These are phyloP conservation scores for Chrysemys picta DNA, from an alignment of 2,113 vertebrate species.

Conservation along the genomic window DNA sequence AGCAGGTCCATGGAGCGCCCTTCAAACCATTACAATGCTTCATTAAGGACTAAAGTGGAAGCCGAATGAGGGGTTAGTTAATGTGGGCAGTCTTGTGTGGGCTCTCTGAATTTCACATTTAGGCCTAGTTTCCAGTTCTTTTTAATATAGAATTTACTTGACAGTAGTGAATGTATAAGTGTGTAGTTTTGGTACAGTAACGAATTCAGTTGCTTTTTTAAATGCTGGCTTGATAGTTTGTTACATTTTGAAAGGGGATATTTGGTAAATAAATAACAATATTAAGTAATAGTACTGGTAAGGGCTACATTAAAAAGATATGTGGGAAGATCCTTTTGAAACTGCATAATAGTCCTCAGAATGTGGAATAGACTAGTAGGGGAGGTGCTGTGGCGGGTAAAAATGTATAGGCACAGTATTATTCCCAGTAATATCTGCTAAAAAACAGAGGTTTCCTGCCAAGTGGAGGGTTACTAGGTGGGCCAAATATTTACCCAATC, in stretches of 20 bases:
- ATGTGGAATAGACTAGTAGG: not conserved
- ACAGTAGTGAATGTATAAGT: not conserved
- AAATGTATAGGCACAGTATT: not conserved
- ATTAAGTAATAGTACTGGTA: not conserved
- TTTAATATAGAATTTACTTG: not conserved
- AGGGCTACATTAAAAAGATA: not conserved
- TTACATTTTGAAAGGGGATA: not conserved
- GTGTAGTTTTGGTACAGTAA: not conserved
- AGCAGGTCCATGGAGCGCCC: not conserved
- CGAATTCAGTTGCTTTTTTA: not conserved
- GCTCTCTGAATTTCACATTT: fast-evolving
- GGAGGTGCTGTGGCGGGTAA: not conserved
- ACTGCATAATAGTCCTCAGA: not conserved
- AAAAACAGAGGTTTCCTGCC: not conserved
- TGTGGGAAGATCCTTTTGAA: not conserved
- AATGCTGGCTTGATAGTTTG: not conserved
- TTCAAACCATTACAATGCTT: not conserved
- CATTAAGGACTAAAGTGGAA: fast-evolving
- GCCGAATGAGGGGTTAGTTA: not conserved
- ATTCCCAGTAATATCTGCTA: not conserved
- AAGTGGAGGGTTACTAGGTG: not conserved
- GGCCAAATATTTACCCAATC: not conserved
- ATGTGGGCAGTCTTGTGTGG: not conserved
- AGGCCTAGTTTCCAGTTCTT: not conserved
- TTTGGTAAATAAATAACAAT: not conserved